A percentile compares a stretch with the other conserved stretches of the same genome.
These are phyloP conservation scores for Anthopleura sola DNA, from an alignment of 64 coral and sea anemone genomes.

Conservation along the genomic window DNA sequence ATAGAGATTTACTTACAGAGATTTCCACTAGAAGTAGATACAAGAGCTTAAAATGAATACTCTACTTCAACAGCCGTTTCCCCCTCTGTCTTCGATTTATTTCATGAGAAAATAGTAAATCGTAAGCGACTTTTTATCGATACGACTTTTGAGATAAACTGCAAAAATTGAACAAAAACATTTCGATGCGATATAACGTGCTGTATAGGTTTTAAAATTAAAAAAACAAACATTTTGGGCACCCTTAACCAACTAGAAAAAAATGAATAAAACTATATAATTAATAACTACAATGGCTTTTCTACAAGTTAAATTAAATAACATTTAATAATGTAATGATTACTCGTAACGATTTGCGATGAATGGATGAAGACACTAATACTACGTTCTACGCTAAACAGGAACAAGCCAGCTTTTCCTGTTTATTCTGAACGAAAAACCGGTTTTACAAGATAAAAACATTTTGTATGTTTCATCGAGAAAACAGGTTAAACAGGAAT, in stretches of 20 bases:
- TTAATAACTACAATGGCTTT: not conserved
- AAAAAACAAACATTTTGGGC: not conserved
- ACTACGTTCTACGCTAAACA: slow-evolving; percentile 12
- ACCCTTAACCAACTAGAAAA: not conserved
- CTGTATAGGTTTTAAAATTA: not conserved
- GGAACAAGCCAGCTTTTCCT: slow-evolving; percentile 23
- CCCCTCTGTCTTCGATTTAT: no score
- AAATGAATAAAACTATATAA: not conserved
- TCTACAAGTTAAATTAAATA: slow-evolving; percentile 2
- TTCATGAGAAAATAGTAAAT: no score
- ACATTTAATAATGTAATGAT: not conserved
- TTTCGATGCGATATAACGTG: not conserved
- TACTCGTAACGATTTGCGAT: not conserved
- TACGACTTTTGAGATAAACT: no score
- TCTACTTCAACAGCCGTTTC: no score
- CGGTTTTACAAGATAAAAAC: not conserved
- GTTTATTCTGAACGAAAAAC: not conserved
- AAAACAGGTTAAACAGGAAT: slow-evolving; percentile 14
- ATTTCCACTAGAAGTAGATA: no score
- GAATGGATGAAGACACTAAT: not conserved
- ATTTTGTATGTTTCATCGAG: not conserved
- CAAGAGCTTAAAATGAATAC: no score
- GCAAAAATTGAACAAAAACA: no score
- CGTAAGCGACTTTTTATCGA: no score
- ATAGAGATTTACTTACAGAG: no score